Evolutionary conservation across 1,140 invertebrate genomes (phyloP).

Genomic region (Meloidogyne floridensis): DNA sequence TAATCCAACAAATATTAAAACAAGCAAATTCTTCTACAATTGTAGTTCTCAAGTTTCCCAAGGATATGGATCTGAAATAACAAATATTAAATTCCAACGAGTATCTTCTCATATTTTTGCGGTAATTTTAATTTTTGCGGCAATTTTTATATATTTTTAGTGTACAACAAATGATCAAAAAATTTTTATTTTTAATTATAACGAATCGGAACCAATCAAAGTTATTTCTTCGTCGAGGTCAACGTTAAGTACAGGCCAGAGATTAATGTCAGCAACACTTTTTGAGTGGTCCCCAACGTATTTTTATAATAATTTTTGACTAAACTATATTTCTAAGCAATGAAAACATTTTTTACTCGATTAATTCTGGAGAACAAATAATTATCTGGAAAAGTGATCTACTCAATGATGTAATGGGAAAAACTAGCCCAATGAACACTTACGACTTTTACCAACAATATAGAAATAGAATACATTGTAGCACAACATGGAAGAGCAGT

Average conservation of each 20-base stretch:
- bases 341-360: neutral
- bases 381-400: neutral
- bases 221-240: neutral
- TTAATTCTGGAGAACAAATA: neutral
- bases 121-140: neutral
- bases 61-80: neutral
- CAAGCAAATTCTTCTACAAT: neutral
- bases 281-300: neutral
- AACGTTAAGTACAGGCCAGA: neutral
- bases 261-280: neutral
- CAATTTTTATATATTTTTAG: neutral
- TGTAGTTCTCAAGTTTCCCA: neutral
- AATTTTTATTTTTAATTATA: conserved; percentile 4
- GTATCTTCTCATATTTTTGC: neutral
- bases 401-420: neutral
- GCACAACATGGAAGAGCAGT: neutral
- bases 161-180: neutral
- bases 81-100: neutral
- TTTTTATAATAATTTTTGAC: neutral
- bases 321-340: neutral
- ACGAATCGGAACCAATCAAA: neutral
- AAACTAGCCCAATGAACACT: neutral
- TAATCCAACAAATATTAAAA: neutral
- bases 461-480: neutral
- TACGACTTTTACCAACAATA: neutral